phyloP scores from a whole-genome alignment of 2,888 invertebrate genomes.

The Scaptomyza parva region DNA sequence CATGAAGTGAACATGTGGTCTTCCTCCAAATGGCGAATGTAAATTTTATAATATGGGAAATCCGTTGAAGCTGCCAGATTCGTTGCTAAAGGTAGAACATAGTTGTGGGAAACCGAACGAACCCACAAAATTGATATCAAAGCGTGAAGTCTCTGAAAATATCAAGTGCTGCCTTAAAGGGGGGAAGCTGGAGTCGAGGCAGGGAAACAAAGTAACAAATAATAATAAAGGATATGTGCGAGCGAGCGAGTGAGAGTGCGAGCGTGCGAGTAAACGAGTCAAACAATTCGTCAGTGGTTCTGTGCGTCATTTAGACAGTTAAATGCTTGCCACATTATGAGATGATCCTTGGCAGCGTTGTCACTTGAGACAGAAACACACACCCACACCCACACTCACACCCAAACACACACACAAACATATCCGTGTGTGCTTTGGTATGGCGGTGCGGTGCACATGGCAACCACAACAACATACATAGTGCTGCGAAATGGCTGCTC shows the following conservation, averaged over 20 bases:
- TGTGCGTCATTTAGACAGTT: constrained; percentile 61
- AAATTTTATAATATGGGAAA: constrained; percentile 20
- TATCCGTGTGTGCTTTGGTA: constrained; percentile 7
- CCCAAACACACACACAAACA: constrained; percentile 8
- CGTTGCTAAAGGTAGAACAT: constrained; percentile 19
- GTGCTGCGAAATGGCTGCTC: constrained; percentile 52
- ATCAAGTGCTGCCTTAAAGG: constrained; percentile 67
- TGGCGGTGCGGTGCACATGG: constrained; percentile 15
- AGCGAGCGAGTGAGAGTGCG: neutral
- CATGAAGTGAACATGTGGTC: constrained; percentile 24
- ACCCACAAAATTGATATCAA: constrained; percentile 80
- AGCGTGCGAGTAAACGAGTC: constrained; percentile 12
- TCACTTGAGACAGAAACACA: constrained; percentile 79
- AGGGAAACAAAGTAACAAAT: neutral
- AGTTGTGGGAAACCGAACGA: constrained; percentile 77
- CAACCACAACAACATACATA: constrained; percentile 41
- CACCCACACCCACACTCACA: constrained; percentile 1
- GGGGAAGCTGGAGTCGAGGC: constrained; percentile 12
- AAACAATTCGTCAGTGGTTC: constrained; percentile 51
- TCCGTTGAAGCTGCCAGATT: constrained; percentile 21
- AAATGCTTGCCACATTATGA: constrained; percentile 81
- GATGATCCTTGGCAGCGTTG: constrained; percentile 82
- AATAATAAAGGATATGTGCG: constrained; percentile 5
- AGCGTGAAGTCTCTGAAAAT: constrained; percentile 78
- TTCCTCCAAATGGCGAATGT: constrained; percentile 30